Base-by-base conservation (phyloP, 2,113 vertebrate species). In the Lates calcarifer region DNA sequence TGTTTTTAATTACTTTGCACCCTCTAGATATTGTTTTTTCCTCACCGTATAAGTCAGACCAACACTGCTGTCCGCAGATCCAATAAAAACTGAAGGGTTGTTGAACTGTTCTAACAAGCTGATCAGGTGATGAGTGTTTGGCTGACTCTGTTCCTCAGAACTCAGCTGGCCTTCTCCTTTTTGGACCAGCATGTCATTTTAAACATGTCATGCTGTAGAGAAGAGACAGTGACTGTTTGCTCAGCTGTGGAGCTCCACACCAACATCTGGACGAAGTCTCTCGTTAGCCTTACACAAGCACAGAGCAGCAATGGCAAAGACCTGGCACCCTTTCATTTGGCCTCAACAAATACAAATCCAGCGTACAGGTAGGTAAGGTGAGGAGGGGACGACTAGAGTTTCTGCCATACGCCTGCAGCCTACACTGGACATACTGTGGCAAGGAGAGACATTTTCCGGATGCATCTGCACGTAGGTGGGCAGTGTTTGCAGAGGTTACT, bases 191-290 rank as follows among this genome's bases (percentile, higher is more conserved):
- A 22, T 89, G 82, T 89, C 85, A 90, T 91, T 92, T 92, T 85
- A 94, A 94, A 94, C 87, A 92, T 91, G 84, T 87, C 90, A 85
- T 55, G 82, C 62, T 77, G 71, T 73, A 91, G 93, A 92, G 93
- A 91, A 90, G 90, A 90, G 90, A 90, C 87, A 61, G 41, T 3
- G 58, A 12, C 68, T 95, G 93, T 95, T 95, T 95, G 92, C 85
- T 94, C 94, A 95, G 94, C 94, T 95, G 94, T 77, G 82, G 61
- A 61, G 78, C 31, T 84, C 82, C 77, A 66, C 71, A 74, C 80
- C 79, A 79, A 85, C 92, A 92, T 93, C 91, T 94, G 94, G 90
- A 88, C 33, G 26, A 4, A 29, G 63, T 15, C 29, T 82, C 67
- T 26, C 18, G 33, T 89, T 64, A 35, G 51, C 53, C 58, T 77